Conservation (phyloP, 92 coral and sea anemone genomes). For the Blastomussa wellsi region DNA sequence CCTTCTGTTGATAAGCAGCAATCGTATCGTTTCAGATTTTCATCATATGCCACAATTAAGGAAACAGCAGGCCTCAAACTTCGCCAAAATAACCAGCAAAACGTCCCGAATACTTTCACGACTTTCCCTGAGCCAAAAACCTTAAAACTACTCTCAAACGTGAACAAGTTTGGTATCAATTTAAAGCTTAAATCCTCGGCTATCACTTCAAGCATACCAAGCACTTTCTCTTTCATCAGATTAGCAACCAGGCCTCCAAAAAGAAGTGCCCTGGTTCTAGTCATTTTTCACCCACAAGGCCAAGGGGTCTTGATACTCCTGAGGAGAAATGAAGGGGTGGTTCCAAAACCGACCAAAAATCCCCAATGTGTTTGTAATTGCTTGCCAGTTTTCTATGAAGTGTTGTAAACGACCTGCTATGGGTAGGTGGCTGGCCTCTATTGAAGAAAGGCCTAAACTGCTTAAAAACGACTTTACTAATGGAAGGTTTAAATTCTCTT, state of each 20-base stretch:
- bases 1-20: conserved; percentile 26
- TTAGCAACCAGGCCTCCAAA: conserved; percentile 43
- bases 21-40: conserved; percentile 44
- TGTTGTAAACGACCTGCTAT: conserved; percentile 25
- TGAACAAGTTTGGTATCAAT: conserved; percentile 39
- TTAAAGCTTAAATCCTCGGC: conserved; percentile 41
- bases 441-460: conserved; percentile 4
- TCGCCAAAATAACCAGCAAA: not conserved
- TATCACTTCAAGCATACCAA: conserved; percentile 1
- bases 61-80: conserved; percentile 7
- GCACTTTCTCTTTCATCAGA: conserved; percentile 28
- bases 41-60: conserved; percentile 10
- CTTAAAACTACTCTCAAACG: not conserved
- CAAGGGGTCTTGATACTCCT: not conserved
- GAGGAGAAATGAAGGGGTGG: conserved; percentile 34
- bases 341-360: conserved; percentile 39
- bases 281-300: conserved; percentile 28
- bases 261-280: conserved; percentile 18
- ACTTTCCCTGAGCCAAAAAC: conserved; percentile 7
- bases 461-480: not conserved
- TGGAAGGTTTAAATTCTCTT: not conserved
- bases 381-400: conserved; percentile 25
- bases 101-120: not conserved
- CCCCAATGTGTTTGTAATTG: conserved; percentile 39
- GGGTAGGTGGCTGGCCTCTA: conserved; percentile 9